Conservation (phyloP, 2,113 vertebrate species). For the Pelvicachromis taeniatus region DNA sequence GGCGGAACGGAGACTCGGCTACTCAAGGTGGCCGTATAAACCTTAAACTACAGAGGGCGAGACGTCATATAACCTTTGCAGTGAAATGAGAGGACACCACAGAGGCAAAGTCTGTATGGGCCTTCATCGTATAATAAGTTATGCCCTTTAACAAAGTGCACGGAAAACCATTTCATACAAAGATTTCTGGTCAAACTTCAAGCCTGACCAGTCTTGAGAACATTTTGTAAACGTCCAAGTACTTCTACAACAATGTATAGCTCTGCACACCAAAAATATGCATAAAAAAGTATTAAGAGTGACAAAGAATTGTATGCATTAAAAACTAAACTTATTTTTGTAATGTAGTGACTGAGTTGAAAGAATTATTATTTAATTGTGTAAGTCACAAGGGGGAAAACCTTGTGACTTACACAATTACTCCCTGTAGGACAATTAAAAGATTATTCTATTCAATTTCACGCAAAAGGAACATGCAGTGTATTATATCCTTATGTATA, state of each 20-base stretch:
- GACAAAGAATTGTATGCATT: background rate
- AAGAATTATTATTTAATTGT: background rate
- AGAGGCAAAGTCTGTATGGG: background rate
- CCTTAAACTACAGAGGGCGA: slow-evolving; percentile 1
- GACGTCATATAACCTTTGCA: slow-evolving; percentile 27
- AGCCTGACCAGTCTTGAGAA: background rate
- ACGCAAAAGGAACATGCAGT: background rate
- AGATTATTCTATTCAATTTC: too few relatives aligned
- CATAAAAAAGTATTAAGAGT: background rate
- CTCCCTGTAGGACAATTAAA: too few relatives aligned
- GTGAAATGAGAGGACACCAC: background rate
- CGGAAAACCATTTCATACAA: background rate
- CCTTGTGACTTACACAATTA: too few relatives aligned
- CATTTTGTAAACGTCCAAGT: background rate
- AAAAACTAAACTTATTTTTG: background rate
- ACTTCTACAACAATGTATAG: background rate
- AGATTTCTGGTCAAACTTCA: background rate
- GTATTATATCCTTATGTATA: background rate
- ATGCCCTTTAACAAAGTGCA: background rate
- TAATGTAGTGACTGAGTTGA: background rate
- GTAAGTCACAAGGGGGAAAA: background rate
- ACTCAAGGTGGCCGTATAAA: slow-evolving; percentile 28
- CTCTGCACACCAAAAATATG: background rate
- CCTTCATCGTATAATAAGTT: background rate
- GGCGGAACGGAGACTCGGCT: background rate